phyloP scores from a whole-genome alignment of 1,140 invertebrate species.

The Drosophila sucinea region DNA sequence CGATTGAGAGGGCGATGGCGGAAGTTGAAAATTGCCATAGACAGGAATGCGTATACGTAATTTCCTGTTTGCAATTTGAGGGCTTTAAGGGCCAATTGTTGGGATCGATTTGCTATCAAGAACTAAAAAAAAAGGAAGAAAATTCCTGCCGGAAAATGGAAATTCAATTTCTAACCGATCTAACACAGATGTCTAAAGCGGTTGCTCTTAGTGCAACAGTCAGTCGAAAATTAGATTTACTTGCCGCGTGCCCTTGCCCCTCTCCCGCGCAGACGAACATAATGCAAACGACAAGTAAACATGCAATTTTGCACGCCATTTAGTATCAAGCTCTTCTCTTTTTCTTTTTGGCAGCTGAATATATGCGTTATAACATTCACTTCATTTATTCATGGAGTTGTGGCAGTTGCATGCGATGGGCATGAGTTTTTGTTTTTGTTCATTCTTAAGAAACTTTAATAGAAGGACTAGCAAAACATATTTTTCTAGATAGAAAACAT shows the following conservation, averaged over 20 bases:
- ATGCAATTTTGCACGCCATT: constrained; percentile 8
- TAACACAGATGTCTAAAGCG: not conserved
- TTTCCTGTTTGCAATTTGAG: constrained; percentile 3
- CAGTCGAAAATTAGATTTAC: not conserved
- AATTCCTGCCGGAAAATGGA: not conserved
- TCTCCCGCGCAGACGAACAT: not conserved
- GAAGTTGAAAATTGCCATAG: constrained; percentile 4
- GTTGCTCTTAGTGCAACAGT: not conserved
- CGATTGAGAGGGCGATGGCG: not conserved
- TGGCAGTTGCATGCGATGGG: not conserved
- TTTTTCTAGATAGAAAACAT: too few species aligned
- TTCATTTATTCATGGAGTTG: not conserved
- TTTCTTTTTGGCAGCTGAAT: not conserved
- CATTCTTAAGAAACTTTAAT: not conserved
- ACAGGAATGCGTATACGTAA: constrained; percentile 6
- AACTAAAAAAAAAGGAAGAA: not conserved
- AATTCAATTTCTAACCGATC: constrained; percentile 6
- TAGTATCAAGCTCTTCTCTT: not conserved
- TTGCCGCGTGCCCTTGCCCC: not conserved
- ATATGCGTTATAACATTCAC: not conserved
- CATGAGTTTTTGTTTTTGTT: not conserved
- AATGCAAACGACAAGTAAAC: constrained; percentile 1
- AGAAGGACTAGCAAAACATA: too few species aligned
- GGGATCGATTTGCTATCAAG: not conserved
- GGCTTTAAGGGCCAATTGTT: not conserved